Evolutionary conservation across 2,888 invertebrate species (phyloP).

Genomic region (Campoplex capitator): DNA sequence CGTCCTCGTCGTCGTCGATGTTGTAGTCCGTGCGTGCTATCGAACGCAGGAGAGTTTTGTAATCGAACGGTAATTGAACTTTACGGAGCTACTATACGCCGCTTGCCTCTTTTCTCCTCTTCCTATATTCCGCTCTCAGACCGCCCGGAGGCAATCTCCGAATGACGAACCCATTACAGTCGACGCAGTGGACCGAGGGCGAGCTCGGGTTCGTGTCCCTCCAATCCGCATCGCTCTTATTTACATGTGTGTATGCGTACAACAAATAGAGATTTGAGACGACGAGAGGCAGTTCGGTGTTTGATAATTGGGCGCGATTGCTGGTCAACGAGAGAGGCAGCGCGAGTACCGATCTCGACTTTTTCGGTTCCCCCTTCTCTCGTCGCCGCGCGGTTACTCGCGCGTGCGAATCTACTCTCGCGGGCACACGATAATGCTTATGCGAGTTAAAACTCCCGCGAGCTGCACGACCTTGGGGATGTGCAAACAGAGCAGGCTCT

Average conservation of each 20-base stretch:
- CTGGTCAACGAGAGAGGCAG: constrained; percentile 29
- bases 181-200: neutral
- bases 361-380: constrained; percentile 19
- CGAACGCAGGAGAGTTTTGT: constrained; percentile 49
- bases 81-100: constrained; percentile 20
- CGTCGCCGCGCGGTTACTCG: constrained; percentile 7
- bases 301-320: constrained; percentile 64
- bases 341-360: constrained; percentile 9
- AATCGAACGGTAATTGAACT: constrained; percentile 64
- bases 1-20: constrained; percentile 17
- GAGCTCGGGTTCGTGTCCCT: constrained; percentile 42
- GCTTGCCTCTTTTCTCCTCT: constrained; percentile 5
- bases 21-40: constrained; percentile 12
- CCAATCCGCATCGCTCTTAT: constrained; percentile 21
- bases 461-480: constrained; percentile 60
- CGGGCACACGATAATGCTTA: constrained; percentile 63
- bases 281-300: constrained; percentile 40
- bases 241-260: neutral
- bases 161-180: constrained; percentile 39
- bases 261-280: constrained; percentile 23
- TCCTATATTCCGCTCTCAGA: neutral
- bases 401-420: neutral
- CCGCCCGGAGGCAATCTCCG: constrained; percentile 48
- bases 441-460: constrained; percentile 52
- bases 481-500: constrained; percentile 46